Percentiles rank a stretch among this genome's conserved stretches.
These are phyloP conservation scores for Cylloceria caligata DNA, from an alignment of 2,888 invertebrate genomes.

Conservation along the genomic window DNA sequence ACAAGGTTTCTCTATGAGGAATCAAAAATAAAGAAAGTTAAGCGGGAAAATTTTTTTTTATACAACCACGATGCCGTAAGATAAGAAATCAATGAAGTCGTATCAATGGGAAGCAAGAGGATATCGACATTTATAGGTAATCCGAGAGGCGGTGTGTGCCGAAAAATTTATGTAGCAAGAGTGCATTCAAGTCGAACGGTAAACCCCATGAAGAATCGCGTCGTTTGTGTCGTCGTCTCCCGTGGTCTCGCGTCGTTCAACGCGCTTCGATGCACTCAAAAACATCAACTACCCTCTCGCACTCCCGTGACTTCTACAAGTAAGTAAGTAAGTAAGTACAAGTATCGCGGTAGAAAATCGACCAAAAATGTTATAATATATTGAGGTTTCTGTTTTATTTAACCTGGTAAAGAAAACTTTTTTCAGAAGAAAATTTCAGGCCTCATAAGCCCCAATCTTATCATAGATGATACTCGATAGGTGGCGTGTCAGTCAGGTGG, in stretches of 20 bases:
- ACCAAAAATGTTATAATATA: no score
- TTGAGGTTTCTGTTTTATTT: no score
- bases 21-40: not conserved
- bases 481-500: no score
- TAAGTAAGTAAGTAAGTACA: no score
- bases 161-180: conserved; percentile 5
- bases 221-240: not conserved
- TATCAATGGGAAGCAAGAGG: not conserved
- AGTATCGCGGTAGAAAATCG: no score
- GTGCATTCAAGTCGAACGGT: conserved; percentile 10
- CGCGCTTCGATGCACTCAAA: conserved; percentile 5
- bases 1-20: no score
- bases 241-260: conserved; percentile 3
- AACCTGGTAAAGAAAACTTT: no score
- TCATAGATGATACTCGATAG: no score
- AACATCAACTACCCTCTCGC: conserved; percentile 6
- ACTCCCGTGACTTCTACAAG: not conserved
- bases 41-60: not conserved
- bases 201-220: not conserved
- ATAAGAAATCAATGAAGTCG: not conserved
- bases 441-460: no score
- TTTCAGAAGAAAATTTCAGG: no score
- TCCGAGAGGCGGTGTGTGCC: not conserved
- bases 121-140: conserved; percentile 6
- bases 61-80: not conserved